A percentile compares a stretch with the other conserved stretches of the same genome.
phyloP scores from a whole-genome alignment of 2,888 invertebrate species.

The Thymelicus lineola region DNA sequence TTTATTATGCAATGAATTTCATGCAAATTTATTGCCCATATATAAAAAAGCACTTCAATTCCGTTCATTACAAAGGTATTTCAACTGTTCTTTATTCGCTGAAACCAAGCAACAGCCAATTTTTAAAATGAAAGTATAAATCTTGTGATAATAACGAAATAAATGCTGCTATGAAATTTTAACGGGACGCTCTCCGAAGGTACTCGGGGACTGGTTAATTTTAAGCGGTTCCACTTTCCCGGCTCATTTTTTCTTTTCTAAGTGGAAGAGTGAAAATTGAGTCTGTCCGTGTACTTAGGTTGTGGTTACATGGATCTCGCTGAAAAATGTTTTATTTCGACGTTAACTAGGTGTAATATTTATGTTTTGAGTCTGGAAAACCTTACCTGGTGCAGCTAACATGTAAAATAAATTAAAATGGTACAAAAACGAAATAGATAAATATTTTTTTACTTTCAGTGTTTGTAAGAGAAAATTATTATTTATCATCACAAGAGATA shows the following conservation, averaged over 20 bases:
- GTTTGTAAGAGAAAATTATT: too few species aligned
- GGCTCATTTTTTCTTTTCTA: slow-evolving; percentile 17
- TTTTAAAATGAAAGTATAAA: neutral
- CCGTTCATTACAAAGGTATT: neutral
- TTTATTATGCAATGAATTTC: too few species aligned
- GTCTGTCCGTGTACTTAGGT: slow-evolving; percentile 1
- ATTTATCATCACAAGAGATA: too few species aligned
- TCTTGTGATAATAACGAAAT: slow-evolving; percentile 6
- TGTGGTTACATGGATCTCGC: neutral
- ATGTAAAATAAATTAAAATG: neutral
- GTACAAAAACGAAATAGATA: too few species aligned
- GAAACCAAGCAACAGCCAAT: neutral
- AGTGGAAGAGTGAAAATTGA: slow-evolving; percentile 14
- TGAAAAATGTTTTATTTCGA: neutral
- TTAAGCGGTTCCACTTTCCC: slow-evolving; percentile 17
- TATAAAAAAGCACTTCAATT: neutral
- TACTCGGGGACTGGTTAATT: slow-evolving; percentile 9
- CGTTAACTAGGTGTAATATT: neutral
- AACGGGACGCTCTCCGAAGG: neutral
- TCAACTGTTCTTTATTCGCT: neutral
- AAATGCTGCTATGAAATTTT: slow-evolving; percentile 4
- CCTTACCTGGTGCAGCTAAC: neutral
- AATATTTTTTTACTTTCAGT: too few species aligned
- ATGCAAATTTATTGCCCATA: too few species aligned
- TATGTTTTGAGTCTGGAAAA: neutral